Evolutionary conservation across 2,113 vertebrate species (phyloP).

Genomic region (Daphoenositta chrysoptera): DNA sequence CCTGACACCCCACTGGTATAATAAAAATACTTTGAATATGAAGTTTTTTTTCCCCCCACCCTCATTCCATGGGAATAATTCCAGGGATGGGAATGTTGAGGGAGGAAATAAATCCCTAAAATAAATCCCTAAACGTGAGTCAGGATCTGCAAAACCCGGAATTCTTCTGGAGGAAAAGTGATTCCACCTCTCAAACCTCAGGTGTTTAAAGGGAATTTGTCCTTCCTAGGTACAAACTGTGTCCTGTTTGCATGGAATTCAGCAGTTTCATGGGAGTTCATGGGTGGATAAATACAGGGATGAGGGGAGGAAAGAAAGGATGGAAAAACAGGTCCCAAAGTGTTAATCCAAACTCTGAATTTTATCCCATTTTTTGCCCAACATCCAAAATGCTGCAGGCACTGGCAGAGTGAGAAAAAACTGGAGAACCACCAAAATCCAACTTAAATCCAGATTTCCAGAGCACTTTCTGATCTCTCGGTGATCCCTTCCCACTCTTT

Average conservation of each 20-base stretch:
- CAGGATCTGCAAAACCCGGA: not conserved
- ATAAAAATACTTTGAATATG: not conserved
- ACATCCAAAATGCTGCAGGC: not conserved
- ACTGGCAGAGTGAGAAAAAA: not conserved
- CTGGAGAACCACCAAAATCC: not conserved
- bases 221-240: not conserved
- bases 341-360: not conserved
- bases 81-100: not conserved
- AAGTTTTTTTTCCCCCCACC: fast-evolving
- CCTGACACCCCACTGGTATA: not conserved
- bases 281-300: not conserved
- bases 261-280: not conserved
- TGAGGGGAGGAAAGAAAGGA: not conserved
- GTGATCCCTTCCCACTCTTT: not conserved
- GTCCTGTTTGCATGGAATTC: not conserved
- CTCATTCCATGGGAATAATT: not conserved
- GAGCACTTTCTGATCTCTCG: not conserved
- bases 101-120: not conserved
- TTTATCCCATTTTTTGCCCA: not conserved
- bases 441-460: not conserved
- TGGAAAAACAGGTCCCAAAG: not conserved
- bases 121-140: not conserved
- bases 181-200: not conserved
- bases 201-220: not conserved
- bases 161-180: not conserved